phyloP scores from a whole-genome alignment of 1,140 invertebrate species.

The Conus betulinus region DNA sequence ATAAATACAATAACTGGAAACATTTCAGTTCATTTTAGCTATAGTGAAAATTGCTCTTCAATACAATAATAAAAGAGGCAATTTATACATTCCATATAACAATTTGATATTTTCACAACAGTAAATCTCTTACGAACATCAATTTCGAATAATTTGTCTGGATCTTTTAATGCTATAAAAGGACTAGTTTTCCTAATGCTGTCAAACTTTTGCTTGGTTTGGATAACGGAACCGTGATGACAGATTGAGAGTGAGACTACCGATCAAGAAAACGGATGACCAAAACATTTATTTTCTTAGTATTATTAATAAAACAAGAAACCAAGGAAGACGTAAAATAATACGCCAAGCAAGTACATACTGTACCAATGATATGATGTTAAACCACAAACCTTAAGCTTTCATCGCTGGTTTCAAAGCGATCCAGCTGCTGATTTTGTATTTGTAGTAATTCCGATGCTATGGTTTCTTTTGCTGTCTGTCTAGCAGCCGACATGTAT shows the following conservation, averaged over 20 bases:
- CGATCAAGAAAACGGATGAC: too few relatives aligned
- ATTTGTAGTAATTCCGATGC: neutral
- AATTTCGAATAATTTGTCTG: too few relatives aligned
- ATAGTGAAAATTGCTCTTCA: neutral
- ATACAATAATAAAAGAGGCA: neutral
- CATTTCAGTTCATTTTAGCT: neutral
- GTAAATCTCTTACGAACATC: too few relatives aligned
- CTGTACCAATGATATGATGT: too few relatives aligned
- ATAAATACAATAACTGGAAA: too few relatives aligned
- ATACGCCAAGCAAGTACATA: neutral
- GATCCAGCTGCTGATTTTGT: neutral
- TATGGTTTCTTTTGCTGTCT: neutral
- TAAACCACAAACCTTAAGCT: neutral
- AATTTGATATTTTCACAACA: neutral
- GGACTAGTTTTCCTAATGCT: too few relatives aligned
- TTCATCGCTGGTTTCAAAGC: neutral
- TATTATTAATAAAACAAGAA: neutral
- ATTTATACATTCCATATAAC: too few relatives aligned
- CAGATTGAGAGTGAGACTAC: too few relatives aligned
- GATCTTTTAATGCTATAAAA: too few relatives aligned
- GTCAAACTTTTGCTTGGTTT: too few relatives aligned
- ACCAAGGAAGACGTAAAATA: neutral
- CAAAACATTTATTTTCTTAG: too few relatives aligned
- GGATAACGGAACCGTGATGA: too few relatives aligned
- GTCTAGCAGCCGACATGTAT: slow-evolving; percentile 37